Evolutionary conservation across 2,888 invertebrate species (phyloP).

Genomic region (Erebia ligea): DNA sequence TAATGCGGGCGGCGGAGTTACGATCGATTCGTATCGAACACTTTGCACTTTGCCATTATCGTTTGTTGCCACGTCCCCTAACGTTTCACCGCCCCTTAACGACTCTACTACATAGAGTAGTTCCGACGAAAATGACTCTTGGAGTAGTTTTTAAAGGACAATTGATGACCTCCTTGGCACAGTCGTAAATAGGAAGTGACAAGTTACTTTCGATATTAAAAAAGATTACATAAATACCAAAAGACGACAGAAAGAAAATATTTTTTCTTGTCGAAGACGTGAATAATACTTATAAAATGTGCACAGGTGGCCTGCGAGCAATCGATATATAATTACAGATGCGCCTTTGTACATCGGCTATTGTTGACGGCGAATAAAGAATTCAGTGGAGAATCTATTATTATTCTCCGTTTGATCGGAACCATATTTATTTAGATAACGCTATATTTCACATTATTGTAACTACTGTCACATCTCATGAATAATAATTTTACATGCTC

Average conservation of each 20-base stretch:
- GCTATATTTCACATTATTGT: too few species aligned
- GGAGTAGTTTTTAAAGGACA: too few species aligned
- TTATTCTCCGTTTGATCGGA: background rate
- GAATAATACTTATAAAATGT: conserved; percentile 20
- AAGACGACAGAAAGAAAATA: too few species aligned
- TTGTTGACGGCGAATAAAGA: conserved; percentile 27
- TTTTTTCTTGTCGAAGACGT: too few species aligned
- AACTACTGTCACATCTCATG: too few species aligned
- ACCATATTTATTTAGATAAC: too few species aligned
- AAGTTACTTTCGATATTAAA: too few species aligned
- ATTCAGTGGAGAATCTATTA: conserved; percentile 22
- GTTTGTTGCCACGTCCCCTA: background rate
- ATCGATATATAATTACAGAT: conserved; percentile 40
- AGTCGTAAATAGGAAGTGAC: too few species aligned
- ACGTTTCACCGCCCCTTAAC: conserved; percentile 1
- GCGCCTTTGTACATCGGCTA: conserved; percentile 26
- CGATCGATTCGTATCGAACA: conserved; percentile 17
- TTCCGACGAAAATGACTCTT: too few species aligned
- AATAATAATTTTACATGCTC: too few species aligned
- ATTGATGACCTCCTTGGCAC: too few species aligned
- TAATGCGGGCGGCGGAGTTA: conserved; percentile 19
- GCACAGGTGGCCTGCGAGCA: conserved; percentile 37
- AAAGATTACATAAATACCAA: too few species aligned
- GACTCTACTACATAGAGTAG: background rate
- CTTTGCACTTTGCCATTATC: conserved; percentile 16